phyloP scores from a whole-genome alignment of 2,797 vertebrate species.

The Pristis pectinata region DNA sequence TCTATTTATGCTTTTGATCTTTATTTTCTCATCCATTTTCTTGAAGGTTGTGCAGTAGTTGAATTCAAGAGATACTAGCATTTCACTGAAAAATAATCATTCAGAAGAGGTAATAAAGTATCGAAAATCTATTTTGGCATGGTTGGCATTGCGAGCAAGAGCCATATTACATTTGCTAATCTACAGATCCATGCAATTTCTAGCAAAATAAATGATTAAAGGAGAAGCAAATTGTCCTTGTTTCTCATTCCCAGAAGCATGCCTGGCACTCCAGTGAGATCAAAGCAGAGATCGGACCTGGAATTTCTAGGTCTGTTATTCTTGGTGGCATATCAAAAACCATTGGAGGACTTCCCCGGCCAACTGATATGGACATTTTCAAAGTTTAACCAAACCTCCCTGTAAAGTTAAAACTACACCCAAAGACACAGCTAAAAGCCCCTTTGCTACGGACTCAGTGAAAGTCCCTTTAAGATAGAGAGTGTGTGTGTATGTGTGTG shows the following conservation, averaged over 20 bases:
- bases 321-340: background rate
- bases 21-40: background rate
- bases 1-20: background rate
- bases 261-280: background rate
- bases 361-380: background rate
- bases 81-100: no score
- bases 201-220: background rate
- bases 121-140: no score
- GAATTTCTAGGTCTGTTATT: background rate
- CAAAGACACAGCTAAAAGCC: background rate
- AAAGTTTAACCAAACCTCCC: no score
- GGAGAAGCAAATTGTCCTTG: background rate
- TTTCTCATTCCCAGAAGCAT: background rate
- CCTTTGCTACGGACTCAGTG: no score
- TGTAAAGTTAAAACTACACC: background rate
- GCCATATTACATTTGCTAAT: background rate
- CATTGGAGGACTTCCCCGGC: background rate
- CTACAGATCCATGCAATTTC: background rate
- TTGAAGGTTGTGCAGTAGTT: background rate
- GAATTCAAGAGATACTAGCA: no score
- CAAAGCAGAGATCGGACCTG: background rate
- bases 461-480: no score
- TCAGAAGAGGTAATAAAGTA: no score
- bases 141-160: background rate
- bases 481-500: no score